Percentiles rank a stretch among this genome's conserved stretches.
Conservation (phyloP, 2,113 vertebrate species). For the Malaclemys terrapin region DNA sequence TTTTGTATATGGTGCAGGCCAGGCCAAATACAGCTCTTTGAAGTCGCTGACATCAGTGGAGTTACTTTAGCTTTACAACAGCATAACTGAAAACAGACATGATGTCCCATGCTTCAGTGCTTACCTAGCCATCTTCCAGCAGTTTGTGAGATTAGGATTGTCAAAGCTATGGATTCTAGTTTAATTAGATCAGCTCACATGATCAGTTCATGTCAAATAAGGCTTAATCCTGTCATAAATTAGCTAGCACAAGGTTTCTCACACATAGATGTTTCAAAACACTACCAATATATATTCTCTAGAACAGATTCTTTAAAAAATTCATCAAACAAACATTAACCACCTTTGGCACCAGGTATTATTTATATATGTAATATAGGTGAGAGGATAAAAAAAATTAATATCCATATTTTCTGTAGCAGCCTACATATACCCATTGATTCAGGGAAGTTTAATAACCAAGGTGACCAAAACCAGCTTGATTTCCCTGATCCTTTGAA, state of each 20-base stretch:
- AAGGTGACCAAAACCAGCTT: not conserved
- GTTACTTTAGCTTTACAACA: not conserved
- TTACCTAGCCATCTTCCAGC: not conserved
- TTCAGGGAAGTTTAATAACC: conserved; percentile 32
- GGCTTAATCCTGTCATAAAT: not conserved
- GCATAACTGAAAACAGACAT: not conserved
- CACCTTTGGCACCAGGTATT: not conserved
- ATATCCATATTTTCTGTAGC: conserved; percentile 1
- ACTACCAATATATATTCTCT: not conserved
- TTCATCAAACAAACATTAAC: accelerated
- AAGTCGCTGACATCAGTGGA: not conserved
- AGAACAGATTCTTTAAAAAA: not conserved
- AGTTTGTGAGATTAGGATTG: conserved; percentile 12
- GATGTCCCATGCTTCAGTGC: not conserved
- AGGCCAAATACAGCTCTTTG: not conserved
- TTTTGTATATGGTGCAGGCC: not conserved
- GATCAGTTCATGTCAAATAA: not conserved
- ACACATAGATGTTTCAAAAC: not conserved
- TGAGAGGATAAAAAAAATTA: not conserved
- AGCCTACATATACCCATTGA: not conserved
- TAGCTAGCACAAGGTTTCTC: not conserved
- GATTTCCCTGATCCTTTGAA: not conserved
- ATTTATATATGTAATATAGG: not conserved
- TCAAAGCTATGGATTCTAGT: not conserved
- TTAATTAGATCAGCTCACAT: not conserved